Conservation (phyloP, 30 jellyfish, hydroid and myxozoan genomes). For the Phacellophora camtschatica region DNA sequence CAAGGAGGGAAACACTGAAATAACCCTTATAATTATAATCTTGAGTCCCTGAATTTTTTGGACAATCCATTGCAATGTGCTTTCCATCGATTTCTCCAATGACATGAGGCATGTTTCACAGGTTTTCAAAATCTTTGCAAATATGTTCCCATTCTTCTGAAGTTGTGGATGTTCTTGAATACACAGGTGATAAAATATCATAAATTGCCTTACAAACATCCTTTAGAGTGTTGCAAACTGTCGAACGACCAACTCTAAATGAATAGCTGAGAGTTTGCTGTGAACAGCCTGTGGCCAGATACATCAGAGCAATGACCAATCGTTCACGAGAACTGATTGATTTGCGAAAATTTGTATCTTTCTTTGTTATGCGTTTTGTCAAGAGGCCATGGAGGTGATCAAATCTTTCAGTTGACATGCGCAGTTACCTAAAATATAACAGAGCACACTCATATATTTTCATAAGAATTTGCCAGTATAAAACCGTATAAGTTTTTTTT, state of each 20-base stretch:
- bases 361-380: neutral
- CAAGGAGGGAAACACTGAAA: conserved; percentile 52
- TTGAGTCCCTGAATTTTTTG: conserved; percentile 37
- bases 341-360: conserved; percentile 34
- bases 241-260: conserved; percentile 46
- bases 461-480: too few relatives aligned
- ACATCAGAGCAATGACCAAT: conserved; percentile 46
- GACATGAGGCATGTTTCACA: conserved; percentile 70
- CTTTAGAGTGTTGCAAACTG: conserved; percentile 38
- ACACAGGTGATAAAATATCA: conserved; percentile 11
- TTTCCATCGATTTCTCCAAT: conserved; percentile 82
- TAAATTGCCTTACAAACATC: conserved; percentile 54
- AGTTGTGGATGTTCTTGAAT: conserved; percentile 46
- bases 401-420: conserved; percentile 46
- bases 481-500: too few relatives aligned
- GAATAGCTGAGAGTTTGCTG: conserved; percentile 61
- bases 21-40: conserved; percentile 38
- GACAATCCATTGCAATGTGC: conserved; percentile 68
- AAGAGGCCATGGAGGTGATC: conserved; percentile 27
- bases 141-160: conserved; percentile 44
- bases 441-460: neutral
- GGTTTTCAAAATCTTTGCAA: conserved; percentile 13
- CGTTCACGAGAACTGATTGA: conserved; percentile 41
- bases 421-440: neutral
- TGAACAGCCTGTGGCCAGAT: conserved; percentile 63